Evolutionary conservation across 1,140 invertebrate species (phyloP), one percentile per base, ranked within the genome.

Genomic region (Neodiprion pinetum): DNA sequence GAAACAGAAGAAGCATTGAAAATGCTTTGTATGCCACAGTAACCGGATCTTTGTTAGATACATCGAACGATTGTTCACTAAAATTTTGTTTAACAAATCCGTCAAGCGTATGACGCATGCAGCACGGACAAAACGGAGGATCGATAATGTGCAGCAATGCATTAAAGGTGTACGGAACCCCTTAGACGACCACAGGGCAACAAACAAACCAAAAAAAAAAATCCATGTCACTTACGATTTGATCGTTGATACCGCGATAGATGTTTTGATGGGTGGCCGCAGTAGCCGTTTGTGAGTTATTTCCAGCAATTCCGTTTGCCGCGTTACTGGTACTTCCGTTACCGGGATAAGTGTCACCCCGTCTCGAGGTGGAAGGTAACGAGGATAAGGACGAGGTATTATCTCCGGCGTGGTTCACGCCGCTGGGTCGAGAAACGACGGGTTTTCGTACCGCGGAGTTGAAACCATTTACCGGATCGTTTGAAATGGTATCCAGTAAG

Each of bases 341-440:
- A 23, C 28, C 67, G 40, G 67, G 14, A 23, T 40, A 50, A 49
- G 3, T 17, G 23, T 71, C 70, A n/a, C 48, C 71, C 74, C 84
- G 80, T 48, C 80, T 81, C 9, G 85, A 86, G 0, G 85, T 85
- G 10, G 85, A 86, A 11, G 85, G 82, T 21, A 77, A 67, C 69
- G 75, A 75, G 47, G 80, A 78, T 40, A 40, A 40, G 28, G 28
- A 3, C 28, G 28, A 40, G 28, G 28, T 40, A 40, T 40, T 40
- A 40, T 40, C 28, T 40, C 28, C 28, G 28, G 28, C 28, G 28
- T 40, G 28, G 28, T 40, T 40, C 28, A 40, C 28, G 28, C 28
- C 28, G 28, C 28, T 40, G 28, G 28, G 28, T 40, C 28, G 28
- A 40, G 28, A 40, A 40, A 40, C 28, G 28, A 40, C 28, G 28